Base-by-base conservation (phyloP, 1,140 invertebrate species). In the Riptortus pedestris region DNA sequence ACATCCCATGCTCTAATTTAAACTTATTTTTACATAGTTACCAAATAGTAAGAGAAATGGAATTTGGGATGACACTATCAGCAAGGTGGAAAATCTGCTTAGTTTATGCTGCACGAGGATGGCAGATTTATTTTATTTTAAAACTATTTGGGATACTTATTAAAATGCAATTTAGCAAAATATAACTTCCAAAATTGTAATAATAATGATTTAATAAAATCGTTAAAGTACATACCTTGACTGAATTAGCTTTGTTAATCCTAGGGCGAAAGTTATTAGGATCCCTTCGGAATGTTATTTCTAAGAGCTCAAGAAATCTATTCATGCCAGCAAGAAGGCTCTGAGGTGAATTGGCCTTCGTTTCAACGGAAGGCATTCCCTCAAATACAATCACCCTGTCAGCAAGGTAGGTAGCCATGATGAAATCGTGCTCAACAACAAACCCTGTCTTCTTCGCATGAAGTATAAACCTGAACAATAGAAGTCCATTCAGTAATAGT, bases 391-490 rank as follows among this genome's bases (percentile, higher is more conserved):
- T 97, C 0, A 99, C 97, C 60, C 96, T 81, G 78, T 99, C 97
- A 16, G 97, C 95, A 45, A 99, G 80, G 77, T 99, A 99, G 0
- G 97, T 99, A 2, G 96, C 95, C 97, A 99, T 99, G 62, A 99
- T 99, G 73, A 99, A 99, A 83, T 99, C 97, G 85, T 99, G 97
- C 82, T 99, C 97, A 0, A 99, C 97, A 28, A 99, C 88, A 76
- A 99, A 99, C 28, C 95, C 97, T 27, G 96, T 99, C 75, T 98
- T 96, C 79, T 99, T 99, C 0, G 96, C 93, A 73, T 99, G 96
- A 43, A 99, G 79, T 76, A 99, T 97, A 74, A 97, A 99, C 69
- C 95, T 96, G 72, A 69, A 38, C 31, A 38, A 38, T 38, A 38
- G 5, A 7, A 38, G 14, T 38, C 14, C 31, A 7, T 38, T 7